A percentile compares a stretch with the other conserved stretches of the same genome.
Evolutionary conservation across 2,797 vertebrate species (phyloP).

Genomic region (Dallia pectoralis): DNA sequence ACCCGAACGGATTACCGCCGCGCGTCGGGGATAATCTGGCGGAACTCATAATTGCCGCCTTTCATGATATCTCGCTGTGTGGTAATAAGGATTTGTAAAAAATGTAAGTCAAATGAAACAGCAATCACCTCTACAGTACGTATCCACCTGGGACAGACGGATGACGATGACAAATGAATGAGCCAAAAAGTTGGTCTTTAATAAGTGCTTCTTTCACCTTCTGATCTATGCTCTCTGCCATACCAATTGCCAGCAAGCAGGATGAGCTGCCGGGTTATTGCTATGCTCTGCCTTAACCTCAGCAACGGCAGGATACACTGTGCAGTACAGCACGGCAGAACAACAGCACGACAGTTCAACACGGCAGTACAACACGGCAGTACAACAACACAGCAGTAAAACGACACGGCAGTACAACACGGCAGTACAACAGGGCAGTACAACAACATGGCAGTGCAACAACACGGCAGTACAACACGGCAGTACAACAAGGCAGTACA

Average conservation of each 20-base stretch:
- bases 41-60: constrained; percentile 58
- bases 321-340: neutral
- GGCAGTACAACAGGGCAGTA: no score
- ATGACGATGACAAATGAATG: neutral
- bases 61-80: constrained; percentile 45
- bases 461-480: no score
- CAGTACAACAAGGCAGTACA: no score
- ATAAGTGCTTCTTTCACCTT: neutral
- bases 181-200: neutral
- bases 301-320: neutral
- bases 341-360: no score
- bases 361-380: no score
- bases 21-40: constrained; percentile 56
- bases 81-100: constrained; percentile 1
- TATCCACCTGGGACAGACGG: neutral
- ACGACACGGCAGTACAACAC: no score
- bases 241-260: neutral
- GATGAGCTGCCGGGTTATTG: neutral
- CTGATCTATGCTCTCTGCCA: neutral
- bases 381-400: no score
- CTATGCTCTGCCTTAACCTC: neutral
- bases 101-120: constrained; percentile 7
- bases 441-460: no score
- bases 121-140: neutral
- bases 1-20: constrained; percentile 58